Percentiles rank a stretch among this genome's conserved stretches.
Evolutionary conservation across 2,113 vertebrate species (phyloP).

Genomic region (Saimiri boliviensis): DNA sequence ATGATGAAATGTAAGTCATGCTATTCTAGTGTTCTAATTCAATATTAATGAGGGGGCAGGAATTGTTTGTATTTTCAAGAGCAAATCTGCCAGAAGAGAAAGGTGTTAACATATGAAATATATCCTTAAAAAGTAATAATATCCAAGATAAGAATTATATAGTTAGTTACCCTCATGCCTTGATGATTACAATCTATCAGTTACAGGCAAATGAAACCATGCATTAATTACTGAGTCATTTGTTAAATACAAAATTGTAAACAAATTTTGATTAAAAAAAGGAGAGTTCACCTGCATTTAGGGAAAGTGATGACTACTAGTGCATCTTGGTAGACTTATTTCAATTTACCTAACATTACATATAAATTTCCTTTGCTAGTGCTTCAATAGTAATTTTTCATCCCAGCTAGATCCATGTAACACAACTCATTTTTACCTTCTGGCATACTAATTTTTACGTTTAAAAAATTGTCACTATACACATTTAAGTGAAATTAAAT

Average conservation of each 20-base stretch:
- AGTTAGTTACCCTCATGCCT: neutral
- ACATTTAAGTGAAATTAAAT: neutral
- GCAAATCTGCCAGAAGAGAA: neutral
- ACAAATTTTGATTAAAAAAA: neutral
- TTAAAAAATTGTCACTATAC: neutral
- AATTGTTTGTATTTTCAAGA: slow-evolving; percentile 40
- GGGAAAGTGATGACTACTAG: neutral
- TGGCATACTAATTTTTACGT: neutral
- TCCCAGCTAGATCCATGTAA: neutral
- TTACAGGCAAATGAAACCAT: slow-evolving; percentile 53
- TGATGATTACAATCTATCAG: slow-evolving; percentile 29
- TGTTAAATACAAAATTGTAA: neutral
- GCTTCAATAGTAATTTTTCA: neutral
- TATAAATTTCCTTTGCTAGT: neutral
- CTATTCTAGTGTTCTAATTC: neutral
- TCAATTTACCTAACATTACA: neutral
- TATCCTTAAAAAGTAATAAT: slow-evolving; percentile 44
- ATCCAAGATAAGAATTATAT: neutral
- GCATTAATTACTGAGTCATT: neutral
- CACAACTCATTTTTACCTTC: neutral
- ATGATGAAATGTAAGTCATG: neutral
- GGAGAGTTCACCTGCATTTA: neutral
- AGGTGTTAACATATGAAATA: neutral
- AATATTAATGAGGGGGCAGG: neutral
- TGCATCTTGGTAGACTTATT: neutral